These are phyloP conservation scores for Hafferia zeledoni DNA, from an alignment of 2,797 vertebrate genomes.

Conservation along the genomic window DNA sequence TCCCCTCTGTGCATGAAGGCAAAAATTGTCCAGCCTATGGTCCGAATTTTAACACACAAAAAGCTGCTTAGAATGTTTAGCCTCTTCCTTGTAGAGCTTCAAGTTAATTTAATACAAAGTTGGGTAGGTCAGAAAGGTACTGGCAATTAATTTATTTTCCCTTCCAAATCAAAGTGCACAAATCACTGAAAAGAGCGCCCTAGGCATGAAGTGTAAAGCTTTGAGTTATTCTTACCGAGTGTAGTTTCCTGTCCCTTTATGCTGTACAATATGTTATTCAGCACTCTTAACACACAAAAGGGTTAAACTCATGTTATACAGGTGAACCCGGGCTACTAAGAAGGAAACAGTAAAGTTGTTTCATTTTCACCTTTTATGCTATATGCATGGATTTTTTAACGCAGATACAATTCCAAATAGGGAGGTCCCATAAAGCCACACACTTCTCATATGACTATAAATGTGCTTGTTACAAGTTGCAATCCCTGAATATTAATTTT, in stretches of 20 bases:
- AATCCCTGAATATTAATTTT: conserved; percentile 26
- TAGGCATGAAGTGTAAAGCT: not conserved
- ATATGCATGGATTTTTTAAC: not conserved
- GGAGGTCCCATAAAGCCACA: not conserved
- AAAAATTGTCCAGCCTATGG: not conserved
- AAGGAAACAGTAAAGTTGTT: conserved; percentile 15
- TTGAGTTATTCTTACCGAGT: not conserved
- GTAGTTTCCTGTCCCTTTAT: not conserved
- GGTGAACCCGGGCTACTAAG: conserved; percentile 53
- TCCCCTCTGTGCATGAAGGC: not conserved
- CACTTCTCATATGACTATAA: not conserved
- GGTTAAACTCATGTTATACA: conserved; percentile 45
- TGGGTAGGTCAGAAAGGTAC: not conserved
- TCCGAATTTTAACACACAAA: not conserved
- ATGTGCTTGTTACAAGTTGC: not conserved
- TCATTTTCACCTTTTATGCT: conserved; percentile 4
- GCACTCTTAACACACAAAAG: not conserved
- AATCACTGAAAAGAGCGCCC: not conserved
- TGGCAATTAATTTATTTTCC: not conserved
- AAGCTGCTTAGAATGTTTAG: not conserved
- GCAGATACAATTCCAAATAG: not conserved
- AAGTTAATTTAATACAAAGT: not conserved
- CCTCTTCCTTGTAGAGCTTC: not conserved
- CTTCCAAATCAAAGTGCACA: not conserved
- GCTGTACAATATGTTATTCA: not conserved